Evolutionary conservation across 2,797 vertebrate species (phyloP).

Genomic region (Chiloscyllium punctatum): DNA sequence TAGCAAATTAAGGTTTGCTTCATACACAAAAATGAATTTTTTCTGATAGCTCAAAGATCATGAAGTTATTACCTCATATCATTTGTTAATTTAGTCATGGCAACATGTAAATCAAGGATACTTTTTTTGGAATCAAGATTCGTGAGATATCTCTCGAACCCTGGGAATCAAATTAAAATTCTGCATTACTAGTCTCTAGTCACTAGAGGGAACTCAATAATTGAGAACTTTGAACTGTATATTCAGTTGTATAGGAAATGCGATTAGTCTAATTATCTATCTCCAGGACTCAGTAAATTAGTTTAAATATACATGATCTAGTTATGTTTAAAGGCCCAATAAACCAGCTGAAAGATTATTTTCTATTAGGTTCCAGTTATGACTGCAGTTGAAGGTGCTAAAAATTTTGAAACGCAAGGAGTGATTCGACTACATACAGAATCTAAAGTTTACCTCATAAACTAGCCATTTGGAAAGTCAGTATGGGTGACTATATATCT

Average conservation of each 20-base stretch:
- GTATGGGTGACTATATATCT: background rate
- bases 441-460: background rate
- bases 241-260: background rate
- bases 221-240: background rate
- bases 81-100: background rate
- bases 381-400: background rate
- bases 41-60: background rate
- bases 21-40: background rate
- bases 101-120: background rate
- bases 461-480: background rate
- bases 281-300: background rate
- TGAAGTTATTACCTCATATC: background rate
- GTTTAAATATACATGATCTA: background rate
- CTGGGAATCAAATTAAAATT: background rate
- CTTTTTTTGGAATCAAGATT: background rate
- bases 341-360: background rate
- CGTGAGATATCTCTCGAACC: background rate
- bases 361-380: background rate
- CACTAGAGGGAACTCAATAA: conserved; percentile 32
- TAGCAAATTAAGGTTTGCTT: background rate
- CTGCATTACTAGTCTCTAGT: background rate
- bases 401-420: background rate
- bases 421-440: background rate
- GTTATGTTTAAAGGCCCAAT: background rate
- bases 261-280: background rate